These are phyloP conservation scores for Protodeltote pygarga DNA, from an alignment of 2,888 invertebrate species.

Conservation along the genomic window DNA sequence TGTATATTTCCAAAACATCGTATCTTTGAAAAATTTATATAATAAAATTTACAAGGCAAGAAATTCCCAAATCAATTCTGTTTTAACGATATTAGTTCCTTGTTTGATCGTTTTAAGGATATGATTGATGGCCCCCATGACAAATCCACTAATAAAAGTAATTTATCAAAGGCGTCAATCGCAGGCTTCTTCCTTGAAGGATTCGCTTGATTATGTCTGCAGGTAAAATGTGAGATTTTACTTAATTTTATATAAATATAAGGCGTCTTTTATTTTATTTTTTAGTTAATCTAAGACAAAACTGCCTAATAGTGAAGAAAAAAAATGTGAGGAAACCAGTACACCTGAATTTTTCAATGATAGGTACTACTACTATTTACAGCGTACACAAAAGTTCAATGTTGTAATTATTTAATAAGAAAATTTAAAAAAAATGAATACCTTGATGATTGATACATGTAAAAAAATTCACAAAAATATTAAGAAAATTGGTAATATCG, in stretches of 20 bases:
- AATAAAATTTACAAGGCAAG: constrained; percentile 33
- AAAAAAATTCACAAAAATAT: too few species aligned
- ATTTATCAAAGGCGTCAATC: constrained; percentile 73
- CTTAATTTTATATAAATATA: constrained; percentile 8
- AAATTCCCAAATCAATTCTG: constrained; percentile 47
- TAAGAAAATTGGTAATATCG: too few species aligned
- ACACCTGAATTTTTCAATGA: too few species aligned
- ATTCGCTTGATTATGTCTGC: constrained; percentile 35
- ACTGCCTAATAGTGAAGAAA: too few species aligned
- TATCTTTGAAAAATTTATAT: constrained; percentile 2
- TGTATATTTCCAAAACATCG: neutral
- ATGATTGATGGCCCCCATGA: constrained; percentile 64
- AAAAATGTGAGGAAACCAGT: too few species aligned
- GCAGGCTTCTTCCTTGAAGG: constrained; percentile 51
- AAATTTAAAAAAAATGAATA: too few species aligned
- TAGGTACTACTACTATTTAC: too few species aligned
- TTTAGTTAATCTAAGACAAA: too few species aligned
- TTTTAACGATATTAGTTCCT: constrained; percentile 47
- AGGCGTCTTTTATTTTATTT: neutral
- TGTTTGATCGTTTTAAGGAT: constrained; percentile 46
- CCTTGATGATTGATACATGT: too few species aligned
- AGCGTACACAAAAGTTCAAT: too few species aligned
- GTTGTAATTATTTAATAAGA: too few species aligned
- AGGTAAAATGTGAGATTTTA: constrained; percentile 34
- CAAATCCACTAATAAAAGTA: constrained; percentile 71